Evolutionary conservation across 1,140 invertebrate species (phyloP), one percentile per base, ranked within the genome.

Genomic region (Agrilus planipennis): DNA sequence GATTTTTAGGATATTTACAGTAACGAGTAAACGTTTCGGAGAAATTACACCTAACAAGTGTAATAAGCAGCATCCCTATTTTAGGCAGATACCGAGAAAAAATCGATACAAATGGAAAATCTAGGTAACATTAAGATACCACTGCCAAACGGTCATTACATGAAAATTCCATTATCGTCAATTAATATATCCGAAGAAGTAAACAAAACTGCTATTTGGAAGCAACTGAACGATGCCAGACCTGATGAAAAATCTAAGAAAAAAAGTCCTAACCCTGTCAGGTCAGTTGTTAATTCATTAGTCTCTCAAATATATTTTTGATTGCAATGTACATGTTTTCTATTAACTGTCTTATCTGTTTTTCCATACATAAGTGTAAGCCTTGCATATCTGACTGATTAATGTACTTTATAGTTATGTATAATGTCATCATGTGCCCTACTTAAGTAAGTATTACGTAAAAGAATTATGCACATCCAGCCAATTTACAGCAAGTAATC

Each of bases 171-270:
- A 3, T 61, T 89, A 44, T 72, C 79, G 21, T 80, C 82, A 11
- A 87, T 92, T 47, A 94, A 93, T 66, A 91, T 94, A 55, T 84
- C 85, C 14, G 89, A 93, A 62, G 90, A 94, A 63, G 81, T 95
- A 14, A 87, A 90, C 56, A 89, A 89, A 60, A 89, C 83, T 18
- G 85, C 84, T 16, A 85, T 94, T 52, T 96, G 91, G 91, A 85
- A 91, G 55, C 87, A 90, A 60, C 86, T 95, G 11, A 89, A 89
- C 51, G 69, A 72, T 44, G 64, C 57, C 36, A 77, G 76, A 43
- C 46, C 43, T 20, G 55, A 58, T 17, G 63, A 65, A 34, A 63
- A 62, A 14, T 49, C 51, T 29, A 60, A 63, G 47, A 62, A 63
- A 46, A 64, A 63, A 43, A 67, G 55, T 51, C 57, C 63, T 14